Evolutionary conservation across 2,113 vertebrate species (phyloP), one percentile per base, ranked within the genome.

Genomic region (Colaptes auratus): DNA sequence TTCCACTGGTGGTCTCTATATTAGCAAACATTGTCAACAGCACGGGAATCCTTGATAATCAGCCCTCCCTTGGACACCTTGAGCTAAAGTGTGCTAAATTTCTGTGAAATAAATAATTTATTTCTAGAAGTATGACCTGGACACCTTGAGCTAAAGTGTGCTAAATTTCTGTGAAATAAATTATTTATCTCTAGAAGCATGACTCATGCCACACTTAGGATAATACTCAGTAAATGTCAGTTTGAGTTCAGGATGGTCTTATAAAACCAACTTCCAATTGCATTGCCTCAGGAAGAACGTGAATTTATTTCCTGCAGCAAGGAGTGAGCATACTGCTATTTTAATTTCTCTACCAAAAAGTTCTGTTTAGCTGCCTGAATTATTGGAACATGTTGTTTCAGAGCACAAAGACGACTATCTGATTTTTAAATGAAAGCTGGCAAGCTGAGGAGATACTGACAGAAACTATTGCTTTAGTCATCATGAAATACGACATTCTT

Each of bases 391-490:
- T 87, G 89, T 53, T 87, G 93, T 86, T 95, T 90, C 73, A 74
- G 77, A 90, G 77, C 81, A 95, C 33, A 89, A 91, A 83, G 61
- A 53, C 87, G 81, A 78, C 58, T n/a, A 64, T 64, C 74, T 83
- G 80, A 83, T 89, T 89, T 82, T 86, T 84, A 95, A 96, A 95
- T 89, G 93, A 96, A 95, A 95, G 48, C 70, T 95, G 94, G 93
- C 89, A 89, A 89, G 74, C 87, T 69, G 42, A 91, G 81, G 31
- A 93, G 70, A 72, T 67, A 67, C 74, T 89, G 94, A 95, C 81
- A 93, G 91, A 90, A 95, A 84, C 74, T 64, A 89, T 56, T 93
- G 89, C 77, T 95, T 92, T 92, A 95, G 84, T 93, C 84, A 90
- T 71, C 89, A 72, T 0, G 0, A 78, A 92, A 81, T 82, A 71